Percentiles rank a stretch among this genome's conserved stretches.
Evolutionary conservation across 2,113 vertebrate species (phyloP).

Genomic region (Terrapene triunguis): DNA sequence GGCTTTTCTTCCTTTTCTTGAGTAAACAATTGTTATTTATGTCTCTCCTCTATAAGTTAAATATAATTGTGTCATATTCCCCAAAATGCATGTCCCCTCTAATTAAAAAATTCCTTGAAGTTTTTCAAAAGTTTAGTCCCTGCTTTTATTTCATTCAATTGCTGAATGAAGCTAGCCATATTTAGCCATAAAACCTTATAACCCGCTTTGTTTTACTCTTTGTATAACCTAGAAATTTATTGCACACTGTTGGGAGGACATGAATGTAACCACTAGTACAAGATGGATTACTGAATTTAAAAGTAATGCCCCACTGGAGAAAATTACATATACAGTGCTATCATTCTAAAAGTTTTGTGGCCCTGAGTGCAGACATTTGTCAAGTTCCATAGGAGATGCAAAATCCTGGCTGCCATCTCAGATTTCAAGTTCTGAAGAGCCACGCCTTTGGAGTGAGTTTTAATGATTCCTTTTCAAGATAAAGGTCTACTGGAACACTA

Average conservation of each 20-base stretch:
- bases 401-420: neutral
- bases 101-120: neutral
- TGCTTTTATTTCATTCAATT: neutral
- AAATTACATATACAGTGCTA: neutral
- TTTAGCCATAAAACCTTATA: neutral
- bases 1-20: neutral
- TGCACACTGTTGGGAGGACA: neutral
- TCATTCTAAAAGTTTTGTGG: neutral
- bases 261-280: neutral
- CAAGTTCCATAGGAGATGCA: neutral
- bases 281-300: neutral
- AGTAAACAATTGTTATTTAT: neutral
- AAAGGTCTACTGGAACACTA: neutral
- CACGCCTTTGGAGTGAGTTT: neutral
- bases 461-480: neutral
- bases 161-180: neutral
- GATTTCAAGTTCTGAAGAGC: neutral
- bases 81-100: neutral
- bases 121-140: neutral
- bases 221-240: neutral
- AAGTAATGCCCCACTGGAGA: neutral
- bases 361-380: neutral
- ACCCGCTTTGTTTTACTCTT: conserved; percentile 1
- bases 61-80: neutral
- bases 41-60: neutral